Evolutionary conservation across 2,113 vertebrate genomes (phyloP), one percentile per base, ranked within the genome.

Genomic region (Barnardius zonarius): DNA sequence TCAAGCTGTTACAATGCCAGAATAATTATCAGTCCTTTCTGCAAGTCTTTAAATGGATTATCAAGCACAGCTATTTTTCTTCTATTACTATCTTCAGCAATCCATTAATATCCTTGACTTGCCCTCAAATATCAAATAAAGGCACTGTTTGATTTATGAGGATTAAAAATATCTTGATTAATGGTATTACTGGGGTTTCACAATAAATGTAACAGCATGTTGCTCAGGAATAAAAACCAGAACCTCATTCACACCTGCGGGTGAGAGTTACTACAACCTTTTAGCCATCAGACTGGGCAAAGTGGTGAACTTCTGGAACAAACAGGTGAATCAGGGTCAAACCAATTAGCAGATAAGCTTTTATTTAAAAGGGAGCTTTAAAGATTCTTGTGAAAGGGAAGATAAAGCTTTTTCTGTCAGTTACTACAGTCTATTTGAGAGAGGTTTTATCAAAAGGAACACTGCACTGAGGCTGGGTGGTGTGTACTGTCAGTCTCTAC

Each of bases 261-360:
- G 57, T 90, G 76, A 90, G 85, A 86, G 61, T 25, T 61, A 61
- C 63, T 54, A 48, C 33, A 35, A 76, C 39, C 33, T 93, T 83
- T 83, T 27, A 89, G 43, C 61, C 41, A 66, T 59, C 41, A 95
- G 74, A 69, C n/a, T 76, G 61, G 64, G 48, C 51, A 67, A 76
- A 91, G 44, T 25, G 64, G 68, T 83, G 52, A 92, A 90, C 70
- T 93, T 44, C 55, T 93, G 69, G 81, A 94, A 75, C 49, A 59
- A 96, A 62, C 55, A 89, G 69, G 85, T 85, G 72, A 87, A 64
- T 62, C 33, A 27, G 57, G 92, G 89, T 91, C 92, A 96, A 94
- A 88, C 30, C 64, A 95, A 96, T 95, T 95, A 95, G 80, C 55
- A 91, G 88, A 95, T 81, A 92, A 94, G 75, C 41, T 81, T 89